These are phyloP conservation scores for Dinoponera quadriceps DNA, from an alignment of 1,140 invertebrate genomes.

Conservation along the genomic window DNA sequence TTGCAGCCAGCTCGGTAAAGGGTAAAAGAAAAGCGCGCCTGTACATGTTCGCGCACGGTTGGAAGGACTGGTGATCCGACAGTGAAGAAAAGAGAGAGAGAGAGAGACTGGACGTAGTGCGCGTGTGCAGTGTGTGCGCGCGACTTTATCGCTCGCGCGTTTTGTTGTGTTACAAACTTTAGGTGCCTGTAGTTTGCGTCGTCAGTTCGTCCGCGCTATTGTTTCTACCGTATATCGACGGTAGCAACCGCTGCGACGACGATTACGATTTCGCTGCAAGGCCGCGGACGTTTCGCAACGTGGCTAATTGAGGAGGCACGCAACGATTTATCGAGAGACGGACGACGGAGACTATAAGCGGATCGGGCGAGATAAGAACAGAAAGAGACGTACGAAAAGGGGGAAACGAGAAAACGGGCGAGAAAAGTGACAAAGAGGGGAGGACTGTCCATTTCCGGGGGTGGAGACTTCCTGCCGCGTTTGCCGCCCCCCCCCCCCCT, in stretches of 20 bases:
- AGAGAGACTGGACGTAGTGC: slow-evolving; percentile 25
- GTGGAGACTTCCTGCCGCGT: slow-evolving; percentile 27
- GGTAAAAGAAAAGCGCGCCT: neutral
- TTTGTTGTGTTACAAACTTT: neutral
- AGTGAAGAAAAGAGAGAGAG: neutral
- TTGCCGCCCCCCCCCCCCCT: neutral
- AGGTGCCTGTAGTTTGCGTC: neutral
- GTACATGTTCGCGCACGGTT: too few species aligned
- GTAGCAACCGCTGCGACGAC: neutral
- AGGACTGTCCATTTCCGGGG: slow-evolving; percentile 34
- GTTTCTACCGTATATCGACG: neutral
- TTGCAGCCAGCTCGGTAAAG: neutral
- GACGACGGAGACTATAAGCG: neutral
- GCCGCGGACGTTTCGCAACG: neutral
- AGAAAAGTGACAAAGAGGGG: slow-evolving; percentile 17
- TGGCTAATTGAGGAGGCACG: neutral
- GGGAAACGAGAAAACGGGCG: neutral
- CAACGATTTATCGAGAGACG: neutral
- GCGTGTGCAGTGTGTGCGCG: slow-evolving; percentile 29
- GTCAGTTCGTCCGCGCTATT: neutral
- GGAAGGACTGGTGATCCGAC: too few species aligned
- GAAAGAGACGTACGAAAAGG: neutral
- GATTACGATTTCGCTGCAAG: neutral
- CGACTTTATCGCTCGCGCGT: neutral
- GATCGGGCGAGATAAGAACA: neutral